Evolutionary conservation across 1,140 invertebrate genomes (phyloP).

Genomic region (Panulirus ornatus): DNA sequence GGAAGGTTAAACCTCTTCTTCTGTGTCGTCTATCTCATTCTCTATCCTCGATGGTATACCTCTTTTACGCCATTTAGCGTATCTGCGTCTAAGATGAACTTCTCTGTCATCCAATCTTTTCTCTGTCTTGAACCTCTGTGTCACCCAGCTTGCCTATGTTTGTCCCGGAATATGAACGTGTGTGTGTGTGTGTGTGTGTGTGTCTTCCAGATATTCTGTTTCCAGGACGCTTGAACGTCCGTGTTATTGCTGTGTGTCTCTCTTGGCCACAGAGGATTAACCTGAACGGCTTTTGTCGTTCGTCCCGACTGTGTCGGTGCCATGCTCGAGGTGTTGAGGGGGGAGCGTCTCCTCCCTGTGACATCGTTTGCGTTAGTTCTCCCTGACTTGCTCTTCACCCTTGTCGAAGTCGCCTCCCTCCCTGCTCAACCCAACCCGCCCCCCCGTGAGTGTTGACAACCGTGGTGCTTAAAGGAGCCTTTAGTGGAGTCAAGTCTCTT

Average conservation of each 20-base stretch:
- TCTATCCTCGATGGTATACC: neutral
- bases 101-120: neutral
- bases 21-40: neutral
- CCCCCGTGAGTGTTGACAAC: neutral
- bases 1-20: neutral
- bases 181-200: neutral
- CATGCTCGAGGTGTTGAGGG: too few species aligned
- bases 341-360: neutral
- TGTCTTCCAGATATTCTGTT: too few species aligned
- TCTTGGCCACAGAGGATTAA: too few species aligned
- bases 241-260: conserved; percentile 20
- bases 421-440: neutral
- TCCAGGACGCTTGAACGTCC: too few species aligned
- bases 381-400: neutral
- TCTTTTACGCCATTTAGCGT: too few species aligned
- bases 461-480: neutral
- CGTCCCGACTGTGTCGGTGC: too few species aligned
- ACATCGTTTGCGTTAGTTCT: neutral
- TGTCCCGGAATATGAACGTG: neutral
- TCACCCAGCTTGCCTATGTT: too few species aligned
- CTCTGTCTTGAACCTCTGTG: too few species aligned
- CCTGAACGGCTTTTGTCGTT: too few species aligned
- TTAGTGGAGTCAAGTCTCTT: conserved; percentile 4
- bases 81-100: too few species aligned
- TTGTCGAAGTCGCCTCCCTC: neutral